phyloP scores from a whole-genome alignment of 1,140 invertebrate genomes.

The Euborellia annulipes region DNA sequence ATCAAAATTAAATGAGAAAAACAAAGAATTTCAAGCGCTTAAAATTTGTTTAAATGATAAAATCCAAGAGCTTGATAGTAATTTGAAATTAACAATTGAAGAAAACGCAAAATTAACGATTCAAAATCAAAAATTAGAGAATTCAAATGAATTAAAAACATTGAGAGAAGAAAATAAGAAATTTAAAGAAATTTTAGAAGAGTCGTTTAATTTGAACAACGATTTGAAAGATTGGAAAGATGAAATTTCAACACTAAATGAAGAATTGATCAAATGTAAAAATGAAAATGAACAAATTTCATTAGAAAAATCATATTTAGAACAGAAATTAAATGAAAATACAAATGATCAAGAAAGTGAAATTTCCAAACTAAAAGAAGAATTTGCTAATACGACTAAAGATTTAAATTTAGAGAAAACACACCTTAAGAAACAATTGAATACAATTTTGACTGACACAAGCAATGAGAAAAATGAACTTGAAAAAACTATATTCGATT shows the following conservation, averaged over 20 bases:
- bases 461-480: conserved; percentile 13
- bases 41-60: too few species aligned
- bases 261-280: conserved; percentile 17
- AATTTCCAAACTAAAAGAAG: conserved; percentile 15
- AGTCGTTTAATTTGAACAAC: background rate
- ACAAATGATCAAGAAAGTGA: conserved; percentile 16
- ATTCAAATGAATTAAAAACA: conserved; percentile 9
- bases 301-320: conserved; percentile 16
- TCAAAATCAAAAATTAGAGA: conserved; percentile 13
- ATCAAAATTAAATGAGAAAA: too few species aligned
- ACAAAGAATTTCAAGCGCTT: too few species aligned
- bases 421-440: conserved; percentile 17
- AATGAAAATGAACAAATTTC: conserved; percentile 20
- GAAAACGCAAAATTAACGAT: conserved; percentile 20
- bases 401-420: conserved; percentile 14
- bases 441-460: conserved; percentile 16
- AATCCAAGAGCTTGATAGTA: conserved; percentile 12
- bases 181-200: conserved; percentile 16
- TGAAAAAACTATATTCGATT: conserved; percentile 11
- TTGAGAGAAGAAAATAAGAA: conserved; percentile 17
- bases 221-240: too few species aligned
- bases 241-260: too few species aligned
- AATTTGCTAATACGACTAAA: too few species aligned
- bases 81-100: conserved; percentile 15
- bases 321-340: conserved; percentile 14